Evolutionary conservation across 2,888 invertebrate species (phyloP), one percentile per base, ranked within the genome.

Genomic region (Tyria jacobaeae): DNA sequence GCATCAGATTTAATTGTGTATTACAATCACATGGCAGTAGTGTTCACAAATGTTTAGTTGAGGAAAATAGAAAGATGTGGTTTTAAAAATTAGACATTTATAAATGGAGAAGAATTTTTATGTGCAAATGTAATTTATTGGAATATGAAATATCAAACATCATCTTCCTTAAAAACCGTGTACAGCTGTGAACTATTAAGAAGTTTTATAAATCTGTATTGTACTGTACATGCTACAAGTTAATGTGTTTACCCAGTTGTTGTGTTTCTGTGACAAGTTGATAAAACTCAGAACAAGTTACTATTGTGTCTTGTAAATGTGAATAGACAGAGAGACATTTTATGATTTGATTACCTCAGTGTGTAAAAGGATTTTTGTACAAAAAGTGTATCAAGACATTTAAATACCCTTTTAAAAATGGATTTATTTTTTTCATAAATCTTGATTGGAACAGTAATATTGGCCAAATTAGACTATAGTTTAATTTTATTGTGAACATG

Each of bases 391-490:
- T 41, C n/a, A 47, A 47, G 44, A 55, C 21, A 17, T 15, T 35
- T 39, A 66, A 63, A 31, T 21, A 44, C 21, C 17, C 10, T 52
- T n/a, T 10, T 27, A 49, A 27, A 49, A 37, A 62, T 57, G 58
- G 21, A 55, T n/a, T 57, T 56, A 21, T 53, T 63, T 51, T 70
- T 56, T 57, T 56, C 4, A 37, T 17, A 59, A 54, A 54, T 54
- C 51, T 25, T 44, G 25, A 58, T 60, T 37, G 25, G 52, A 60
- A 56, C 49, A 52, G n/a, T n/a, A n/a, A 37, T 63, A 53, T 53
- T 27, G 44, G 65, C 75, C 63, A 75, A 74, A 71, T 66, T 68
- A 68, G 57, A 61, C 60, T 53, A 34, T 60, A 49, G 15, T 25
- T 39, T 66, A 58, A 49, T 76, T 55, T 47, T 41, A 54, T 27